Percentiles rank a stretch among this genome's conserved stretches.
Evolutionary conservation across 2,797 vertebrate species (phyloP).

Genomic region (Cirrhinus molitorella): DNA sequence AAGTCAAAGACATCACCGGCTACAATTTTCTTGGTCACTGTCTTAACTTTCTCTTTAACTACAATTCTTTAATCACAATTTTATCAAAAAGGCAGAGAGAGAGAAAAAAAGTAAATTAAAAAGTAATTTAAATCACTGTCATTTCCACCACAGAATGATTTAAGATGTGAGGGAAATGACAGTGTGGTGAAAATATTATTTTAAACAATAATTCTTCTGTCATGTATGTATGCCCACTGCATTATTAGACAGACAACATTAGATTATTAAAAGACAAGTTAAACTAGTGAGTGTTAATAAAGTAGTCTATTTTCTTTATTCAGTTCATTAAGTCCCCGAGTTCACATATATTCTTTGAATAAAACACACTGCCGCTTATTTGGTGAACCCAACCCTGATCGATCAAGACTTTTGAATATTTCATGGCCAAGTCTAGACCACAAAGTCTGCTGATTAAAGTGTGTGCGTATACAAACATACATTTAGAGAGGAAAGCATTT

Average conservation of each 20-base stretch:
- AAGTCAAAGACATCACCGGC: background rate
- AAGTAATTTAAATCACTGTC: background rate
- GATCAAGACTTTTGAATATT: constrained; percentile 23
- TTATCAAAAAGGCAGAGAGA: background rate
- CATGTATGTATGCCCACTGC: background rate
- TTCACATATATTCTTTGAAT: background rate
- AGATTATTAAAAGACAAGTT: background rate
- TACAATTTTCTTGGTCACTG: background rate
- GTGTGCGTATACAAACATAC: constrained; percentile 24
- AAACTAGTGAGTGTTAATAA: background rate
- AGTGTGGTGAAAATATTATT: background rate
- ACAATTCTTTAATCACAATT: background rate
- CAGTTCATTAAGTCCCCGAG: background rate
- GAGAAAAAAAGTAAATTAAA: background rate
- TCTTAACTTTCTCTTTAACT: background rate
- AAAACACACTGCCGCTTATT: background rate
- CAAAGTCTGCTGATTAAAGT: background rate
- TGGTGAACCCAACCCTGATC: background rate
- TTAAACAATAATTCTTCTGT: background rate
- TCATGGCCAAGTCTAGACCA: constrained; percentile 16
- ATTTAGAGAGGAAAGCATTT: background rate
- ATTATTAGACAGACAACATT: background rate
- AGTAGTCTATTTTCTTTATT: background rate
- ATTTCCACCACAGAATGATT: background rate
- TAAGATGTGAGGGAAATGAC: background rate